Conservation (phyloP, 2,888 invertebrate genomes). For the Rhimphoctona megacephalus region DNA sequence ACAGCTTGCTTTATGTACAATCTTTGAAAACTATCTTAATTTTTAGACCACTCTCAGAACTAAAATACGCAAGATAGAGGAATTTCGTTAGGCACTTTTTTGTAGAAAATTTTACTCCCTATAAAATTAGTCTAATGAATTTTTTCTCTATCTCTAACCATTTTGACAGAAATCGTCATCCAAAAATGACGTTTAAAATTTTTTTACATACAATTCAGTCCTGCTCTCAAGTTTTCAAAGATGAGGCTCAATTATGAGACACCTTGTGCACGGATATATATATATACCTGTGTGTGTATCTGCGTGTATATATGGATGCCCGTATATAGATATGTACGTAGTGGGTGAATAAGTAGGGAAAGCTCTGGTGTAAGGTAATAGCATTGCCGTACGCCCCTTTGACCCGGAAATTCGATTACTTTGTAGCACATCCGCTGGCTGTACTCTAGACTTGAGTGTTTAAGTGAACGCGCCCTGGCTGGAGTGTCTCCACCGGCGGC, state of each 20-base stretch:
- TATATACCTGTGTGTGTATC: background rate
- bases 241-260: background rate
- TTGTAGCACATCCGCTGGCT: constrained; percentile 75
- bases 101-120: background rate
- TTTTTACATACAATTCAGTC: background rate
- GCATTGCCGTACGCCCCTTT: constrained; percentile 78
- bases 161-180: background rate
- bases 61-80: background rate
- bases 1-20: background rate
- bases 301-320: background rate
- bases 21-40: background rate
- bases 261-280: background rate
- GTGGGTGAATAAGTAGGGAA: constrained; percentile 35
- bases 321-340: background rate
- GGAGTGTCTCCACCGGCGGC: constrained; percentile 61
- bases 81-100: background rate
- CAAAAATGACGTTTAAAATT: background rate
- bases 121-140: background rate
- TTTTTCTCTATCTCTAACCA: background rate
- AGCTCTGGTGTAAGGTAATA: constrained; percentile 77
- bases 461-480: constrained; percentile 64
- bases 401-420: constrained; percentile 81
- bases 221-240: background rate
- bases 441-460: constrained; percentile 67
- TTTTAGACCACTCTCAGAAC: background rate